Percentiles rank a stretch among this genome's conserved stretches.
phyloP scores from a whole-genome alignment of 2,113 vertebrate genomes.

The Rhegmatorhina hoffmannsi region DNA sequence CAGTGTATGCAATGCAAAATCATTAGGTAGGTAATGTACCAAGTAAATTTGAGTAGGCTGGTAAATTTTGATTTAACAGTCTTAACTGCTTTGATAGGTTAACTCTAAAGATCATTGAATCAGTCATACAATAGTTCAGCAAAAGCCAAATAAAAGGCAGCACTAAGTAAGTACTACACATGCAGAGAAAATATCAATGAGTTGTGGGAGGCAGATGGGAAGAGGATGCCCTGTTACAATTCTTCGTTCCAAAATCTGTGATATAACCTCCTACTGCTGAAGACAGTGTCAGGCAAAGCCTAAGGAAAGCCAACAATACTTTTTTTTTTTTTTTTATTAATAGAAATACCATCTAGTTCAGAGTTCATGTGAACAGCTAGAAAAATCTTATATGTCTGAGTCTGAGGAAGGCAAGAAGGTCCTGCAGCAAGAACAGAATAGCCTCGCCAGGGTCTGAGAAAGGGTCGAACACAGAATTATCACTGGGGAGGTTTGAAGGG shows the following conservation, averaged over 20 bases:
- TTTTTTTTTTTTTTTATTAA: neutral
- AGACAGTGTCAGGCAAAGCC: neutral
- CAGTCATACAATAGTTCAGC: neutral
- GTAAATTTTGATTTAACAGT: slow-evolving; percentile 47
- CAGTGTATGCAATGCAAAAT: neutral
- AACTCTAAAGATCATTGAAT: slow-evolving; percentile 34
- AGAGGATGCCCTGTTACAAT: neutral
- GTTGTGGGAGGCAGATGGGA: neutral
- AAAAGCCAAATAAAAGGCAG: slow-evolving; percentile 6
- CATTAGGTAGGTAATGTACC: slow-evolving; percentile 39
- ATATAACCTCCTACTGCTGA: slow-evolving; percentile 10
- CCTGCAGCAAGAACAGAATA: neutral
- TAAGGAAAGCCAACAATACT: neutral
- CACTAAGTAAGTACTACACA: neutral
- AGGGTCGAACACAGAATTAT: neutral
- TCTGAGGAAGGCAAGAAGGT: neutral
- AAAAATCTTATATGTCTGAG: neutral
- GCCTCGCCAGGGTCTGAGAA: neutral
- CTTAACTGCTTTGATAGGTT: slow-evolving; percentile 18
- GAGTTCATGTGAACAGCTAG: neutral
- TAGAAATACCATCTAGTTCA: neutral
- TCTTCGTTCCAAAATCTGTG: neutral
- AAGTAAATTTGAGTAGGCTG: slow-evolving; percentile 36
- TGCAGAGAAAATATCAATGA: neutral
- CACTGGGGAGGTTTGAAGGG: neutral